These are phyloP conservation scores for Irena cyanogastra DNA, from an alignment of 2,113 vertebrate species.

Conservation along the genomic window DNA sequence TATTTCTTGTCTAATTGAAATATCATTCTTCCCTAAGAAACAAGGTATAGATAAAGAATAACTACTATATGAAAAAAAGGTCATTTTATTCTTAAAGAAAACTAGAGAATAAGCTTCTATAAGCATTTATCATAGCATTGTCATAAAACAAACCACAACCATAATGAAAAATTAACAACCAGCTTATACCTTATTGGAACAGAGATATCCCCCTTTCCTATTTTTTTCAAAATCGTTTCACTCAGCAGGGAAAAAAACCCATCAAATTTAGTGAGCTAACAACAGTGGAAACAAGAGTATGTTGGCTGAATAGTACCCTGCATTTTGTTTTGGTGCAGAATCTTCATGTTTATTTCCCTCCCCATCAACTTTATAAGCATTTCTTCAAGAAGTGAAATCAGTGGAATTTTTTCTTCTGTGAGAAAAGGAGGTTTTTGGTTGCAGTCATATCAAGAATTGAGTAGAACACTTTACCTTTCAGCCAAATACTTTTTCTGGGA, in stretches of 20 bases:
- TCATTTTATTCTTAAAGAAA: background rate
- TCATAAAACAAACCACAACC: background rate
- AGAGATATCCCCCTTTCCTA: too few relatives aligned
- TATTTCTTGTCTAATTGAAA: background rate
- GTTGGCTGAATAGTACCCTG: background rate
- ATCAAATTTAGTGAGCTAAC: background rate
- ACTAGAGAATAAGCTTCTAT: background rate
- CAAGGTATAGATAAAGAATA: background rate
- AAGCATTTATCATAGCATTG: background rate
- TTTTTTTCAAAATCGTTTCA: background rate
- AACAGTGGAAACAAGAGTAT: background rate
- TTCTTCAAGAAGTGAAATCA: background rate
- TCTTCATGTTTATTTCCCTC: background rate
- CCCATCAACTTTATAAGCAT: background rate
- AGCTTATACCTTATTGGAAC: too few relatives aligned
- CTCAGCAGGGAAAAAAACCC: background rate
- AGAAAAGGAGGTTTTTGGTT: background rate
- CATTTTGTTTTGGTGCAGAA: background rate
- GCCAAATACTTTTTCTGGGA: background rate
- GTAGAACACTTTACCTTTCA: background rate
- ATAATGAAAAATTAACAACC: background rate
- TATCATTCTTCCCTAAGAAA: background rate
- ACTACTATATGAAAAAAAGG: background rate
- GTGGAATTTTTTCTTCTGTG: background rate
- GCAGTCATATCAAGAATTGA: background rate